Evolutionary conservation across 2,113 vertebrate species (phyloP).

Genomic region (Hippocampus barbouri): DNA sequence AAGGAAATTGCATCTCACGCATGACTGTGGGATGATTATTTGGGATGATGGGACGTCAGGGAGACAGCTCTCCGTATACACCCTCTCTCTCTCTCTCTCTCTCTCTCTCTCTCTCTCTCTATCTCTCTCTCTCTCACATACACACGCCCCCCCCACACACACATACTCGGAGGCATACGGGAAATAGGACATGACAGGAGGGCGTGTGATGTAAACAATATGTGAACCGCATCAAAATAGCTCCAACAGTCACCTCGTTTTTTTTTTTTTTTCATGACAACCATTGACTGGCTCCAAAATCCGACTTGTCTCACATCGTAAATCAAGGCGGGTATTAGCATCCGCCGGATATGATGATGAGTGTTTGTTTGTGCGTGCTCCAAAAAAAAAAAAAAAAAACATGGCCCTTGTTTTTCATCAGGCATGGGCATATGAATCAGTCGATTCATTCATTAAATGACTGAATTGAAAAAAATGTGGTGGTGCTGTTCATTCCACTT

Average conservation of each 20-base stretch:
- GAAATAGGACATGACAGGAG: constrained; percentile 36
- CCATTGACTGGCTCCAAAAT: constrained; percentile 48
- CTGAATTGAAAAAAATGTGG: background rate
- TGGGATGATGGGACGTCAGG: constrained; percentile 55
- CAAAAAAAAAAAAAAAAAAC: background rate
- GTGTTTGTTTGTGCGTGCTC: constrained; percentile 1
- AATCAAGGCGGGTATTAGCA: constrained; percentile 50
- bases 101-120: background rate
- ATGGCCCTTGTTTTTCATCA: background rate
- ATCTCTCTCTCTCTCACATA: background rate
- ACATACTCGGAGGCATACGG: constrained; percentile 11
- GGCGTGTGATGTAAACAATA: constrained; percentile 59
- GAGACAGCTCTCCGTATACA: constrained; percentile 27
- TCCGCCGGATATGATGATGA: constrained; percentile 10
- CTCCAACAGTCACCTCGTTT: constrained; percentile 40
- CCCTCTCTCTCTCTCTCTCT: constrained; percentile 1
- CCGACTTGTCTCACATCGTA: constrained; percentile 38
- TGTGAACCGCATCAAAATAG: constrained; percentile 59
- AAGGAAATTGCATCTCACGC: constrained; percentile 64
- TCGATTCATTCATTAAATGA: background rate
- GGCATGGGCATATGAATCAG: constrained; percentile 11
- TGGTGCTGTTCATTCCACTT: background rate
- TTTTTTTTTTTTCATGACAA: constrained; percentile 44
- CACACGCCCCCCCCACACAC: background rate
- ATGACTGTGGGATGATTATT: constrained; percentile 60